phyloP scores from a whole-genome alignment of 2,888 invertebrate species.

The Rutpela maculata region DNA sequence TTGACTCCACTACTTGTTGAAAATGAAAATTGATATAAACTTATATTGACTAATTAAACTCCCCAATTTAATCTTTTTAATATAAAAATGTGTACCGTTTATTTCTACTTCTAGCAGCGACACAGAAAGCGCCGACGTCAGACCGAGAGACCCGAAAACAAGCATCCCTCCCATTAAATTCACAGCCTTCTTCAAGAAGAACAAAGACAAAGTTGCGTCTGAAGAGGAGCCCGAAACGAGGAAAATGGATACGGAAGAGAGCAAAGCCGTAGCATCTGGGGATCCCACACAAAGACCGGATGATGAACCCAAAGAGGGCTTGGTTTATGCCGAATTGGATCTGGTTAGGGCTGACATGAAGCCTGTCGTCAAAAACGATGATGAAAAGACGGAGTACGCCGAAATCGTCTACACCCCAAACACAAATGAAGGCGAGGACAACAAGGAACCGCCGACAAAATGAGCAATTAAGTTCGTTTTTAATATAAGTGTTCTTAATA shows the following conservation, averaged over 20 bases:
- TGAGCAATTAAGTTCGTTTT: conserved; percentile 6
- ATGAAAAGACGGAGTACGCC: conserved; percentile 84
- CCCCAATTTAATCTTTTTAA: too few relatives aligned
- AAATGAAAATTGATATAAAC: too few relatives aligned
- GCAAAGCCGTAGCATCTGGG: conserved; percentile 48
- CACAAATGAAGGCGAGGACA: conserved; percentile 47
- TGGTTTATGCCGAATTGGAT: conserved; percentile 85
- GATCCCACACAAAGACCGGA: conserved; percentile 46
- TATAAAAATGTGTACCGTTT: neutral
- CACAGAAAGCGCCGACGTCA: conserved; percentile 80
- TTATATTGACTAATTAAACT: too few relatives aligned
- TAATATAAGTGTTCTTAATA: conserved; percentile 6
- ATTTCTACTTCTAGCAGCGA: conserved; percentile 76
- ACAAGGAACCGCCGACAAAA: conserved; percentile 43
- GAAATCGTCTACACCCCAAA: conserved; percentile 84
- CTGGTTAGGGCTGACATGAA: conserved; percentile 74
- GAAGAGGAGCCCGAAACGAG: conserved; percentile 58
- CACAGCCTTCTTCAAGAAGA: conserved; percentile 66
- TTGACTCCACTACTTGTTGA: too few relatives aligned
- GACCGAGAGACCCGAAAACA: conserved; percentile 62
- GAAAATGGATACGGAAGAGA: conserved; percentile 47
- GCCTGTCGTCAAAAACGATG: conserved; percentile 74
- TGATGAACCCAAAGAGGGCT: conserved; percentile 68
- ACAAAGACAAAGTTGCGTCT: conserved; percentile 63
- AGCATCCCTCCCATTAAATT: conserved; percentile 63